phyloP scores from a whole-genome alignment of 2,797 vertebrate genomes.

The Notoglanidium macrostoma region DNA sequence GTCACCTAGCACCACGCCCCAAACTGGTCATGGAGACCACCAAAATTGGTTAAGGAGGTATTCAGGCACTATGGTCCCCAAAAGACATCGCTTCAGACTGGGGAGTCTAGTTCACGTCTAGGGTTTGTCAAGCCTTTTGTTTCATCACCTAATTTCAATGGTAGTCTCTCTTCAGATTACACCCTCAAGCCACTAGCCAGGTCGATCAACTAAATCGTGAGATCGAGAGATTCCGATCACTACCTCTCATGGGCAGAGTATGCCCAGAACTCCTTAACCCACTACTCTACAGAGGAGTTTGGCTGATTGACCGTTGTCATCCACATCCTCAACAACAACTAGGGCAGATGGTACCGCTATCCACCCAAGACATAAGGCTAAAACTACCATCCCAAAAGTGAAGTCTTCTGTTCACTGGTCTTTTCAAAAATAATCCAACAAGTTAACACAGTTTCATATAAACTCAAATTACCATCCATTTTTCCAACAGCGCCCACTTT shows the following conservation, averaged over 20 bases:
- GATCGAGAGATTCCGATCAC: neutral
- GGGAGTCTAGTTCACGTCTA: neutral
- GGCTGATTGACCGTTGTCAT: neutral
- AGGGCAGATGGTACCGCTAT: neutral
- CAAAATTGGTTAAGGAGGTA: neutral
- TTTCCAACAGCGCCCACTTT: neutral
- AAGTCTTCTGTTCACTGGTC: neutral
- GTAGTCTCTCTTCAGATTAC: neutral
- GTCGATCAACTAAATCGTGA: neutral
- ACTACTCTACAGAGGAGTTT: neutral
- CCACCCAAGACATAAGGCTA: neutral
- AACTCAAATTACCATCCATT: neutral
- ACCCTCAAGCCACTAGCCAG: neutral
- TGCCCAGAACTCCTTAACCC: neutral
- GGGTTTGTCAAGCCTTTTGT: neutral
- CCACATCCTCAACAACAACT: neutral
- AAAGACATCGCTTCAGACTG: neutral
- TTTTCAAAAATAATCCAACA: neutral
- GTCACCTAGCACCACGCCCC: neutral
- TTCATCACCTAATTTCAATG: neutral
- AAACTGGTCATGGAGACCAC: neutral
- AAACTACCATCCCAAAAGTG: neutral
- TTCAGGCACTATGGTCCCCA: neutral
- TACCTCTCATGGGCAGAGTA: neutral
- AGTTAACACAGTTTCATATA: neutral